A percentile compares a stretch with the other conserved stretches of the same genome.
These are phyloP conservation scores for Agraylea sexmaculata DNA, from an alignment of 1,140 invertebrate genomes.

Conservation along the genomic window DNA sequence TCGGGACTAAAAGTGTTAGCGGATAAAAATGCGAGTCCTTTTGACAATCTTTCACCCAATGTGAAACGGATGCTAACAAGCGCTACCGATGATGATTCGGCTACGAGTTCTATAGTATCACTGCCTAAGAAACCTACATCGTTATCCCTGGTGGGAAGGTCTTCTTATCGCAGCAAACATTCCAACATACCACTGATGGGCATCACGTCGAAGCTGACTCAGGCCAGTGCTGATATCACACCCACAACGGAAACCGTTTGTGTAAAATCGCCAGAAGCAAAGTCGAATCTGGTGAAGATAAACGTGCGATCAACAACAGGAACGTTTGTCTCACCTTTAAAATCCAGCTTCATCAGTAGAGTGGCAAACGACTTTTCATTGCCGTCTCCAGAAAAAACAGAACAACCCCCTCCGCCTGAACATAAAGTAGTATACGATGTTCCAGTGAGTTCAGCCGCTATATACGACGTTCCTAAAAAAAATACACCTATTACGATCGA, in stretches of 20 bases:
- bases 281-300: conserved; percentile 19
- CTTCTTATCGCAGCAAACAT: conserved; percentile 27
- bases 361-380: conserved; percentile 17
- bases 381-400: conserved; percentile 6
- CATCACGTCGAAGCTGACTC: conserved; percentile 38
- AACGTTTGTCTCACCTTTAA: conserved; percentile 8
- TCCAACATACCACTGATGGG: conserved; percentile 38
- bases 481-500: no score
- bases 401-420: conserved; percentile 28
- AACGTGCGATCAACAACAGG: conserved; percentile 16
- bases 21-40: conserved; percentile 25
- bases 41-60: conserved; percentile 42
- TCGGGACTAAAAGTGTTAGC: conserved; percentile 12
- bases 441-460: conserved; percentile 29
- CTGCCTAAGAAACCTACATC: conserved; percentile 30
- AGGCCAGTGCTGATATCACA: conserved; percentile 37
- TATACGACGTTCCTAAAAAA: conserved; percentile 34
- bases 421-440: conserved; percentile 32
- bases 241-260: conserved; percentile 37
- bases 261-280: conserved; percentile 30
- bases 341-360: conserved; percentile 10
- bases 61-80: conserved; percentile 46
- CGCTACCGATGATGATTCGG: conserved; percentile 22
- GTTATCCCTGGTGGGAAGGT: conserved; percentile 32
- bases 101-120: conserved; percentile 31